Conservation (phyloP, 2,113 vertebrate genomes). For the Ranitomeya variabilis region DNA sequence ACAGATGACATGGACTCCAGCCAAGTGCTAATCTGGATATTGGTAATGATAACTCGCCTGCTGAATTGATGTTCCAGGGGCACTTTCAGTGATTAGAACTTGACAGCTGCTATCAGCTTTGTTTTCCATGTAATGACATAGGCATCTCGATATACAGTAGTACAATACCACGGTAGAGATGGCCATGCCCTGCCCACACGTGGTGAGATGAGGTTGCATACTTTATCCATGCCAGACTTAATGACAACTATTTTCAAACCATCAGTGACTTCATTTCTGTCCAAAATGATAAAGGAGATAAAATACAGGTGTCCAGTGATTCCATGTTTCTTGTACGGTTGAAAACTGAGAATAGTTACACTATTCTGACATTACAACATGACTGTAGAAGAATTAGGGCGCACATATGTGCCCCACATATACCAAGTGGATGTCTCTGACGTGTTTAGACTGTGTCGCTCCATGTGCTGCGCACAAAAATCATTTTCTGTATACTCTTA, state of each 20-base stretch:
- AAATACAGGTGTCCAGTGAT: background rate
- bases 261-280: background rate
- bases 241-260: background rate
- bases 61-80: background rate
- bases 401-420: too few relatives aligned
- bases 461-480: too few relatives aligned
- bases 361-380: background rate
- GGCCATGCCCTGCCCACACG: background rate
- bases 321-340: background rate
- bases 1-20: constrained; percentile 37
- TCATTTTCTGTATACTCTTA: too few relatives aligned
- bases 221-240: too few relatives aligned
- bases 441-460: too few relatives aligned
- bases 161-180: background rate
- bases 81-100: constrained; percentile 33
- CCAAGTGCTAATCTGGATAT: constrained; percentile 19
- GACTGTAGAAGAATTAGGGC: background rate
- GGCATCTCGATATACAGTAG: background rate
- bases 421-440: too few relatives aligned
- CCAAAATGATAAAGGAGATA: background rate
- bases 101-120: constrained; percentile 34
- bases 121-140: constrained; percentile 1
- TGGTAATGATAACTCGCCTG: constrained; percentile 39
- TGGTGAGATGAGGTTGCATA: background rate
- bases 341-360: background rate